Evolutionary conservation across 1,140 invertebrate species (phyloP).

Genomic region (Sarcophaga bullata): DNA sequence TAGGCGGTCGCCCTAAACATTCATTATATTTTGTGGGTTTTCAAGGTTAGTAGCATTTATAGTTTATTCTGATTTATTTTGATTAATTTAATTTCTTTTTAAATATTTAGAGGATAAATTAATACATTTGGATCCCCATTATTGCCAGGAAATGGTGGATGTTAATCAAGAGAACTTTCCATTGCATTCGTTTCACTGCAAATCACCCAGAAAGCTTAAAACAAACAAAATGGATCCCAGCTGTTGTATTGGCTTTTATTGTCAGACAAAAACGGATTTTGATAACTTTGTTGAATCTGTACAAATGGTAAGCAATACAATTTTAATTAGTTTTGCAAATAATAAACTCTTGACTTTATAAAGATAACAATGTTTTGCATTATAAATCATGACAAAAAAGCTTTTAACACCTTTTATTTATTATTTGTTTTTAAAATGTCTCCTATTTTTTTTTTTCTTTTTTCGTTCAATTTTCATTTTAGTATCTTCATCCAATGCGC

Average conservation of each 20-base stretch:
- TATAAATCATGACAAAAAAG: too few species aligned
- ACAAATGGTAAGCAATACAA: slow-evolving; percentile 68
- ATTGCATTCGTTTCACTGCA: slow-evolving; percentile 84
- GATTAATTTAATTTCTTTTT: slow-evolving; percentile 2
- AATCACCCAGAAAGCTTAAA: slow-evolving; percentile 86
- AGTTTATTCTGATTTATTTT: not conserved
- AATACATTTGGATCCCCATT: slow-evolving; percentile 92
- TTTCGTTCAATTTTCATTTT: slow-evolving; percentile 44
- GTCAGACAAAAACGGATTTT: slow-evolving; percentile 80
- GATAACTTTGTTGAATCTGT: slow-evolving; percentile 78
- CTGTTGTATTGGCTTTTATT: slow-evolving; percentile 92
- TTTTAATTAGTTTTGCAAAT: not conserved
- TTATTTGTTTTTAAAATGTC: not conserved
- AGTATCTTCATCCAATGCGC: slow-evolving; percentile 72
- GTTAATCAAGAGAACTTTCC: slow-evolving; percentile 79
- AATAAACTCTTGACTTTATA: not conserved
- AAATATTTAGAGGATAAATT: slow-evolving; percentile 79
- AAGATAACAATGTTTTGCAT: too few species aligned
- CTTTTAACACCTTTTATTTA: slow-evolving; percentile 1
- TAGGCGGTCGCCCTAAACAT: slow-evolving; percentile 90
- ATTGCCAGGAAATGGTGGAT: slow-evolving; percentile 90
- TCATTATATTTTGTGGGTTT: slow-evolving; percentile 92
- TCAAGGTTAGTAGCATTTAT: slow-evolving; percentile 70
- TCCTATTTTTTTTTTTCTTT: too few species aligned
- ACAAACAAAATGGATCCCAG: slow-evolving; percentile 93